Percentiles rank a stretch among this genome's conserved stretches.
phyloP scores from a whole-genome alignment of 2,113 vertebrate species.

The Gobiocypris rarus region DNA sequence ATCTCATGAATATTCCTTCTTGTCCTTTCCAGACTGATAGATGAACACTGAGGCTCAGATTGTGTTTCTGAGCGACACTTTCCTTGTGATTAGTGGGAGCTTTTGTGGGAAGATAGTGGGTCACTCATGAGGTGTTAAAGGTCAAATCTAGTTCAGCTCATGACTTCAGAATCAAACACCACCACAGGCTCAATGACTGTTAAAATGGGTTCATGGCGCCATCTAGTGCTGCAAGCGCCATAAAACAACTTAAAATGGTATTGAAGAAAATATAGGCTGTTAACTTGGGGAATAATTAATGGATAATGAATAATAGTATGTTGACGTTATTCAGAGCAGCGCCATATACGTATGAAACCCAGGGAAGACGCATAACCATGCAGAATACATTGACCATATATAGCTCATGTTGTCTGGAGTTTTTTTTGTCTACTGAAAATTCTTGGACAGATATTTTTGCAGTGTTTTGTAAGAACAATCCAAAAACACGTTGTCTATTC shows the following conservation, averaged over 20 bases:
- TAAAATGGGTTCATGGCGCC: background rate
- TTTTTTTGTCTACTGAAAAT: no score
- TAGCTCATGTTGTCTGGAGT: no score
- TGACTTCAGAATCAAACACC: background rate
- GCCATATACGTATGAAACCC: no score
- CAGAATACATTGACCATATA: no score
- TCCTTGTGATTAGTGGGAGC: background rate
- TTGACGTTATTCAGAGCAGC: no score
- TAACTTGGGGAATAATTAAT: no score
- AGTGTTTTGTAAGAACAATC: no score
- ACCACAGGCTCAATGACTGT: background rate
- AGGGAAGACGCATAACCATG: no score
- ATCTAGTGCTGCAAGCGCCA: background rate
- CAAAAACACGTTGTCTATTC: no score
- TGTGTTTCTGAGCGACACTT: constrained; percentile 6
- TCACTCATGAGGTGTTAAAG: background rate
- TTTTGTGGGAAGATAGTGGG: background rate
- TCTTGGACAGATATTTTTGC: no score
- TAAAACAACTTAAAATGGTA: background rate
- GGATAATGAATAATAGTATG: no score
- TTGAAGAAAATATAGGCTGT: background rate
- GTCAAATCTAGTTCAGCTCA: background rate
- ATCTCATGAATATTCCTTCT: constrained; percentile 23
- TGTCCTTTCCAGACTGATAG: background rate
- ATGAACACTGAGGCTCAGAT: no score